Conservation (phyloP, 2,888 invertebrate species). For the Harmothoe impar region DNA sequence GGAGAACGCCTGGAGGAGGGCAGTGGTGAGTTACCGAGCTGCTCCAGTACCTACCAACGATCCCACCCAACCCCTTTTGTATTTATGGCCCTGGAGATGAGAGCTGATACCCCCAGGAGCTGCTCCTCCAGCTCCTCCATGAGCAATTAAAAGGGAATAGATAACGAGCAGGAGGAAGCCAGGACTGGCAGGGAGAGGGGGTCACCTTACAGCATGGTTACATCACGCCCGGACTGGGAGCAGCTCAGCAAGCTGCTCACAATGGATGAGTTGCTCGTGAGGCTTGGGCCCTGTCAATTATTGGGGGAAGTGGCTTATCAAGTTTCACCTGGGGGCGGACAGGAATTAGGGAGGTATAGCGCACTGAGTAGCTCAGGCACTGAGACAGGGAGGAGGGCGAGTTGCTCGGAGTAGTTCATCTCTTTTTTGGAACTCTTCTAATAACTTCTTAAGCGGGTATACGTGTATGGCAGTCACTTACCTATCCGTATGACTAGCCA, state of each 20-base stretch:
- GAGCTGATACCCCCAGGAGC: constrained; percentile 11
- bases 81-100: constrained; percentile 32
- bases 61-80: background rate
- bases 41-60: background rate
- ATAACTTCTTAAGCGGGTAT: too few species aligned
- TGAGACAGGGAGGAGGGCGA: too few species aligned
- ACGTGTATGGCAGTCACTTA: too few species aligned
- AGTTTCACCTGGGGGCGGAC: background rate
- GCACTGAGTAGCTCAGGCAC: too few species aligned
- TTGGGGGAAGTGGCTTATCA: constrained; percentile 30
- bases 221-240: background rate
- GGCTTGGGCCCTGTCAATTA: constrained; percentile 42
- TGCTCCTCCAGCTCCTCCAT: background rate
- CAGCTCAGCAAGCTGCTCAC: background rate
- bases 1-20: constrained; percentile 24
- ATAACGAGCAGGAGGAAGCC: constrained; percentile 27
- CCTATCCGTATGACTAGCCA: too few species aligned
- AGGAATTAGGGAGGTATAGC: constrained; percentile 13
- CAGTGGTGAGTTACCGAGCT: background rate
- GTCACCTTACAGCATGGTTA: constrained; percentile 36
- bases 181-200: background rate
- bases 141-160: constrained; percentile 44
- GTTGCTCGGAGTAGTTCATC: too few species aligned
- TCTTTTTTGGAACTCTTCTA: too few species aligned
- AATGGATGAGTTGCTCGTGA: constrained; percentile 37